Conservation (phyloP, 2,797 vertebrate species). For the Nyctibius grandis region DNA sequence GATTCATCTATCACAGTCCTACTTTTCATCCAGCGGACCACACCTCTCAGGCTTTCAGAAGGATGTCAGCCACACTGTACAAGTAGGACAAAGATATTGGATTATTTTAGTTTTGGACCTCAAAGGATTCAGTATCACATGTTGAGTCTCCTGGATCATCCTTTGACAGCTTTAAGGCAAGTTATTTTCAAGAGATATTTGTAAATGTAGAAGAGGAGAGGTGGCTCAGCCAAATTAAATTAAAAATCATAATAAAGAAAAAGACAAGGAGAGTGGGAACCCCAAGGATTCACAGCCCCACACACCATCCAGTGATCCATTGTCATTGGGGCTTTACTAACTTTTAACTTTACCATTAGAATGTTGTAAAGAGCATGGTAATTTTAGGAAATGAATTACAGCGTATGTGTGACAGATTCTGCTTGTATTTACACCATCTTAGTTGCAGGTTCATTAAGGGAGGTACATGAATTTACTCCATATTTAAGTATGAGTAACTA, state of each 20-base stretch:
- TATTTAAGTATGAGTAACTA: background rate
- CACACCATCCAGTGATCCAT: background rate
- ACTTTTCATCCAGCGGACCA: background rate
- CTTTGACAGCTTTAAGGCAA: background rate
- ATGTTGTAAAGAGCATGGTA: background rate
- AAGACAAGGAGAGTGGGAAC: background rate
- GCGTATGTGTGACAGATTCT: background rate
- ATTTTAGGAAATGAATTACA: conserved; percentile 4
- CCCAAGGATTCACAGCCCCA: background rate
- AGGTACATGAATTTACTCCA: background rate
- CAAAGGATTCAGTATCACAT: background rate
- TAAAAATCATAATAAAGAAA: background rate
- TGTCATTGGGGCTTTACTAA: background rate
- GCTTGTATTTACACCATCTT: background rate
- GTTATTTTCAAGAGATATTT: background rate
- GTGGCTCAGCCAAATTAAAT: background rate
- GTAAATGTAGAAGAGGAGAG: background rate
- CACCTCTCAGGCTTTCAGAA: background rate
- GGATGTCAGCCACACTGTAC: background rate
- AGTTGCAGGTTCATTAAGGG: background rate
- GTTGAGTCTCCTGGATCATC: background rate
- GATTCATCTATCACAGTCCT: background rate
- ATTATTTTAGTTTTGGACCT: background rate
- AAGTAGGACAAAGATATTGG: background rate
- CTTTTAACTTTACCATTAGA: background rate